Evolutionary conservation across 2,113 vertebrate species (phyloP).

Genomic region (Dryoscopus gambensis): DNA sequence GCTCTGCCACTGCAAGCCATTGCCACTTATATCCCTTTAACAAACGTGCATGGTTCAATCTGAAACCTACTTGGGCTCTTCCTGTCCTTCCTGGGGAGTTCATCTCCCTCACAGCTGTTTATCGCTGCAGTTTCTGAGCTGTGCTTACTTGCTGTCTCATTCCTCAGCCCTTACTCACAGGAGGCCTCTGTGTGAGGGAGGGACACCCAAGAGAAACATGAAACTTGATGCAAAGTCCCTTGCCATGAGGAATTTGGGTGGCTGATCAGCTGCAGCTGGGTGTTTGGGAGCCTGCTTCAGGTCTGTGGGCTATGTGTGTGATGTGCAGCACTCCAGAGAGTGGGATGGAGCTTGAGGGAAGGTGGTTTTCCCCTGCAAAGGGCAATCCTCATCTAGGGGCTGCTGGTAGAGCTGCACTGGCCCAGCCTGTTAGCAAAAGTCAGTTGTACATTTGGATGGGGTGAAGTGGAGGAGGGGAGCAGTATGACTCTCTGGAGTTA

Average conservation of each 20-base stretch:
- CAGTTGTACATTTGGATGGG: background rate
- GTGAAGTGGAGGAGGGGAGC: background rate
- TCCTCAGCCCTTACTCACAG: slow-evolving; percentile 27
- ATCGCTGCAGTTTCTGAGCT: background rate
- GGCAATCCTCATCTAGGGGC: background rate
- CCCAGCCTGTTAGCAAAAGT: background rate
- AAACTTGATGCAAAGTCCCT: background rate
- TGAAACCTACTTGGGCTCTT: background rate
- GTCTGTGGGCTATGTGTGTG: background rate
- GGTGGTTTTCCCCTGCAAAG: background rate
- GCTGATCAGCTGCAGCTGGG: background rate
- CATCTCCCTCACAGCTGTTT: background rate
- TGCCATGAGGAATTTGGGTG: background rate
- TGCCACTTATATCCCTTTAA: background rate
- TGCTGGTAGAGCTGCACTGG: background rate
- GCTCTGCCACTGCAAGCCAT: background rate
- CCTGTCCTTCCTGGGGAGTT: background rate
- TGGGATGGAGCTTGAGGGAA: background rate
- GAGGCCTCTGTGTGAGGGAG: slow-evolving; percentile 20
- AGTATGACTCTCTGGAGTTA: background rate
- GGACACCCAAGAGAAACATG: slow-evolving; percentile 4
- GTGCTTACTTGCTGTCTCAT: background rate
- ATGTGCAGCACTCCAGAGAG: background rate
- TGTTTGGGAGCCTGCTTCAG: background rate
- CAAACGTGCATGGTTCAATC: background rate